Percentiles rank a stretch among this genome's conserved stretches.
These are phyloP conservation scores for Microplitis demolitor DNA, from an alignment of 1,140 invertebrate species.

Conservation along the genomic window DNA sequence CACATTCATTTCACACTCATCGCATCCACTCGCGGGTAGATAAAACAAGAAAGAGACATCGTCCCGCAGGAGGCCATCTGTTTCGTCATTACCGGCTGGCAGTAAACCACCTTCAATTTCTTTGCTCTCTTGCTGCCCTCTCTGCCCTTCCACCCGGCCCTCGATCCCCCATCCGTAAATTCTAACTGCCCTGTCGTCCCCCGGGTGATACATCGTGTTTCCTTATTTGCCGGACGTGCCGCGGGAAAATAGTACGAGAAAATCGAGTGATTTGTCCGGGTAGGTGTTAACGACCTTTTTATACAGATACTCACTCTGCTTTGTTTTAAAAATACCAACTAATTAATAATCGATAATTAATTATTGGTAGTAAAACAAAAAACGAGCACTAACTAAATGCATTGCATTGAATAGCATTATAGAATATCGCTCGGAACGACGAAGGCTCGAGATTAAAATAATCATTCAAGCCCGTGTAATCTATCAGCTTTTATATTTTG, in stretches of 20 bases:
- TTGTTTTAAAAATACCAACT: neutral
- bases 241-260: constrained; percentile 60
- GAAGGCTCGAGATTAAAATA: neutral
- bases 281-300: constrained; percentile 55
- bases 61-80: constrained; percentile 56
- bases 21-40: neutral
- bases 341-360: neutral
- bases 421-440: too few species aligned
- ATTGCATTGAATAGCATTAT: too few species aligned
- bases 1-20: neutral
- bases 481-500: neutral
- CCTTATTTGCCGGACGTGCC: constrained; percentile 61
- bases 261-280: constrained; percentile 62
- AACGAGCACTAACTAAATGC: too few species aligned
- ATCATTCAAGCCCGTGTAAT: neutral
- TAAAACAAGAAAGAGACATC: constrained; percentile 6
- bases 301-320: neutral
- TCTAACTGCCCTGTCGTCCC: constrained; percentile 47
- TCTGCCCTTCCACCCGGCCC: neutral
- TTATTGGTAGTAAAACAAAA: neutral
- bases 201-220: constrained; percentile 62
- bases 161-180: constrained; percentile 1
- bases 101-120: constrained; percentile 51
- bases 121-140: neutral
- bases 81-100: constrained; percentile 61